Base-by-base conservation (phyloP, 1,140 invertebrate genomes). In the Rhizoglyphus robini region DNA sequence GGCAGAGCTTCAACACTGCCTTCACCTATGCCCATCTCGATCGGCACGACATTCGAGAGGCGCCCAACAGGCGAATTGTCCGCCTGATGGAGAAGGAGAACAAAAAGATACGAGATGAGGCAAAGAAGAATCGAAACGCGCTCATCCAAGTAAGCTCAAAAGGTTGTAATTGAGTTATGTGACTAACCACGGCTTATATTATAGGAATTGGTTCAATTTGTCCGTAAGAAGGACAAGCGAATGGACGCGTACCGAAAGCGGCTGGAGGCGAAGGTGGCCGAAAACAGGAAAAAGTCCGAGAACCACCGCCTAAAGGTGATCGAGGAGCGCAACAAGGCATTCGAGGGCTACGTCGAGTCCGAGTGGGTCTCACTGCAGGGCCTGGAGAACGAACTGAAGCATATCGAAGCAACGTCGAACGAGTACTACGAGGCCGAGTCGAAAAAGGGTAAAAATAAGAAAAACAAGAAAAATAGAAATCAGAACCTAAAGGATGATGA, bases 21-120 rank as follows among this genome's bases (percentile, higher is more conserved):
- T 84, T 85, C 68, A 83, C 84, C 0, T 92, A 83, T 75, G 83
- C 87, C 18, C 97, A 93, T 93, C 74, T 91, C 36, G 90, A 96
- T 73, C 85, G 90, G 49, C 88, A 90, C 77, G 85, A 96, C 74
- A 86, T 90, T n/a, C 78, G 84, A 32, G 83, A 90, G 69, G 87
- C 89, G 29, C 83, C 85, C 29, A 90, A 93, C 72, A 77, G 92
- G 57, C 77, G 83, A 68, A 79, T 75, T 8, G 76, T 87, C 1
- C 83, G 90, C 69, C 72, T 88, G 34, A 90, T 95, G 75, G 94
- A 98, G 72, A 93, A 93, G 75, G 94, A 98, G 75, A 97, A 98
- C 76, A 95, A 94, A 73, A 98, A 96, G 78, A 78, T 92, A 23
- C 78, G 91, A 34, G 86, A 90, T 70, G 87, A 86, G 71, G 93